These are phyloP conservation scores for Metopolophium dirhodum DNA, from an alignment of 1,140 invertebrate species.

Conservation along the genomic window DNA sequence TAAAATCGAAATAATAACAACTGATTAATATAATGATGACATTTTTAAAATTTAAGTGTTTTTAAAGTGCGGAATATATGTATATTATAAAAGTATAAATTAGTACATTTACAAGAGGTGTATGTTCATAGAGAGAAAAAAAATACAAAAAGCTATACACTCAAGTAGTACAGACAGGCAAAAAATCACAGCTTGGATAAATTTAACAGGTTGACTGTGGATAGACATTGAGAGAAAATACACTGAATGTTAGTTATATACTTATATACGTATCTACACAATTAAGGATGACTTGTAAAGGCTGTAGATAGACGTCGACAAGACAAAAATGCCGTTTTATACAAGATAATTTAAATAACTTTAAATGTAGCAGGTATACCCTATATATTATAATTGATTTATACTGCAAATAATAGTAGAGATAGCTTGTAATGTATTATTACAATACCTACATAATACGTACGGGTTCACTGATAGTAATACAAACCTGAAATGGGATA, in stretches of 20 bases:
- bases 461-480: not conserved
- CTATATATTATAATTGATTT: too few relatives aligned
- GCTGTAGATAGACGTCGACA: not conserved
- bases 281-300: not conserved
- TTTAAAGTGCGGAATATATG: not conserved
- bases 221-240: not conserved
- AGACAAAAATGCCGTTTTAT: not conserved
- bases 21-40: not conserved
- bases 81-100: not conserved
- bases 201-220: constrained; percentile 10
- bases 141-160: not conserved
- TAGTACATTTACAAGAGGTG: not conserved
- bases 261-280: not conserved
- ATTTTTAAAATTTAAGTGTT: not conserved
- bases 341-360: not conserved
- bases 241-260: not conserved
- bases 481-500: not conserved
- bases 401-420: not conserved
- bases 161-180: constrained; percentile 6
- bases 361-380: not conserved
- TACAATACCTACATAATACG: not conserved
- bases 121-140: not conserved
- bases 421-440: not conserved
- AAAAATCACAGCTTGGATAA: constrained; percentile 8
- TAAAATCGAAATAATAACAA: not conserved